Evolutionary conservation across 2,797 vertebrate genomes (phyloP), one percentile per base, ranked within the genome.

Genomic region (Sebastes vulpes): DNA sequence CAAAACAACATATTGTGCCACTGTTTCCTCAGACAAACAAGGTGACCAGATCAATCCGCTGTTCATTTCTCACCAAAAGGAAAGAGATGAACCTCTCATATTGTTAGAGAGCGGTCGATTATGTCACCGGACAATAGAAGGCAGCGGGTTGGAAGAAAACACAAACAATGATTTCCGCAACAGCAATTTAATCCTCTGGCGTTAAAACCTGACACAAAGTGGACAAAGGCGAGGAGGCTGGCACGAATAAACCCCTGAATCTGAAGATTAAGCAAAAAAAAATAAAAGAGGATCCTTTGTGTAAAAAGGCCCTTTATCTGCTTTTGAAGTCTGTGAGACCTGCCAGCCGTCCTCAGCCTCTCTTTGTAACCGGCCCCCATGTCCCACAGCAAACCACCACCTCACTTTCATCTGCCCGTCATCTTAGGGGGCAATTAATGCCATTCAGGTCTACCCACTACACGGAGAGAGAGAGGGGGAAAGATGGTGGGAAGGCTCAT

Each of bases 351-450:
- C 86, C 91, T 89, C 89, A 88, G 88, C 77, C 84, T 73, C 82
- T 87, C 88, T 92, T 95, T 94, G 90, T 93, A 70, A 71, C 38
- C 23, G 20, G 90, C 86, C 87, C 82, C 91, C 78, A 54, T 81
- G 93, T 92, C 89, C 88, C 89, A 87, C 78, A 83, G 91, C 87
- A 92, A 89, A 91, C 83, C 91, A 82, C 86, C 85, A 91, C 89
- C 88, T 88, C 85, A 86, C 94, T 94, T 94, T 94, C 92, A 93
- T 95, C 92, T 89, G 90, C 84, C 91, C 90, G 89, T 94, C 93
- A 92, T 93, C 92, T 95, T 85, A 92, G 86, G 91, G 92, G 92
- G 90, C 90, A 94, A 95, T 95, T 95, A 95, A 94, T 93, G 93
- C 93, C 91, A 92, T 92, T 94, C 92, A 92, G 90, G 76, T 89